Evolutionary conservation across 2,888 invertebrate genomes (phyloP), one percentile per base, ranked within the genome.

Genomic region (Hypomecis punctinalis): DNA sequence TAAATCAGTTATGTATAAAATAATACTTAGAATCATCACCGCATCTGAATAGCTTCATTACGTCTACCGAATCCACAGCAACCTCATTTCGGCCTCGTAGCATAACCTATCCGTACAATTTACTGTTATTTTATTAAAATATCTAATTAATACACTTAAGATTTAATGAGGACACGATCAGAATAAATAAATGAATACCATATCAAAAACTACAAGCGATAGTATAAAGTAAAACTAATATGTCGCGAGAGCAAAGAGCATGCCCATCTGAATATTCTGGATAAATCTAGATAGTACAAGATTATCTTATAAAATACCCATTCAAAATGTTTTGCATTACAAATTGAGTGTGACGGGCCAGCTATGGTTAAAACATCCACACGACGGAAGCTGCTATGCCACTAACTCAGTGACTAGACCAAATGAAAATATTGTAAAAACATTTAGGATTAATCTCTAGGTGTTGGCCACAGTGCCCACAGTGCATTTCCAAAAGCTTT

Each of bases 1-100:
- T 9, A 40, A 52, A 45, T 23, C 42, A 58, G 48, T 55, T 46
- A 64, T 63, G 64, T 40, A 64, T 68, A 65, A 75, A 75, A 74
- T 58, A 65, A 74, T 75, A 75, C 75, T 72, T 39, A 39, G 47
- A 33, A 76, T 81, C 80, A 79, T 75, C 80, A 66, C 64, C 70
- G 84, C 80, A 80, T 85, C 81, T 65, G 74, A 85, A 85, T 85
- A 74, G 70, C 76, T 75, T 78, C 66, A 49, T 83, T 79, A 79
- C 73, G 67, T 66, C 49, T 64, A 49, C 83, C 79, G 79, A 74
- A 69, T 66, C 51, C 64, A 76, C 72, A 75, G 70, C 71, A 71
- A 73, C 63, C 49, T 53, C 47, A 67, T 65, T 68, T 58, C 70
- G 74, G 70, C 76, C 80, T 81, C 74, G 67, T 75, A 77, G 78